These are phyloP conservation scores for Brachionus koreanus DNA, from an alignment of 1,140 invertebrate genomes.

Conservation along the genomic window DNA sequence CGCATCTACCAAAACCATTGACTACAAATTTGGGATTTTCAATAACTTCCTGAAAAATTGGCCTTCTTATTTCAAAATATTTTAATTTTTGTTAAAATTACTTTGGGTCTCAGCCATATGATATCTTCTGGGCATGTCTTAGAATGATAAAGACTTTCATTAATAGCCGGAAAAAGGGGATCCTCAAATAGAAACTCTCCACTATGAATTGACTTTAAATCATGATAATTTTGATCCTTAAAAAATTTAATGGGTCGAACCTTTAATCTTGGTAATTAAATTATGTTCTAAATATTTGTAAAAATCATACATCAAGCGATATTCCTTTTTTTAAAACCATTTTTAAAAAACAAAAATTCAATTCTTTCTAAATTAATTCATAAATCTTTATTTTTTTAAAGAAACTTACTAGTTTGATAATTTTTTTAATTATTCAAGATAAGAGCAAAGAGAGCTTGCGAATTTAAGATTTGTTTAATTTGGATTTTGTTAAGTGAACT, in stretches of 20 bases:
- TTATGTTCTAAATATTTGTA: background rate
- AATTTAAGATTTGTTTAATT: background rate
- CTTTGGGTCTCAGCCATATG: constrained; percentile 18
- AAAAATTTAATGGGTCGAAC: background rate
- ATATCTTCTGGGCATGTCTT: background rate
- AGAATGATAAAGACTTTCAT: constrained; percentile 60
- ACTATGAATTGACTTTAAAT: constrained; percentile 46
- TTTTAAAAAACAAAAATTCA: background rate
- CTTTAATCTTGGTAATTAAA: background rate
- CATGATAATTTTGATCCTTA: constrained; percentile 48
- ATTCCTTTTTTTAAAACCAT: background rate
- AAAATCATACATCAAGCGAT: background rate
- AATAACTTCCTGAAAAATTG: constrained; percentile 48
- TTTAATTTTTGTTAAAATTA: background rate
- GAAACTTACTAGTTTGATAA: background rate
- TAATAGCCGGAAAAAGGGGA: constrained; percentile 65
- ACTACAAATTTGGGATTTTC: constrained; percentile 52
- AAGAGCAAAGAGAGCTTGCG: background rate
- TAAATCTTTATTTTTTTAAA: background rate
- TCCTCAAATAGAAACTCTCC: constrained; percentile 67
- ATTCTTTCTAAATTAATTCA: background rate
- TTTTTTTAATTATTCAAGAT: background rate
- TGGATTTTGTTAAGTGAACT: background rate
- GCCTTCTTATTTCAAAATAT: background rate
- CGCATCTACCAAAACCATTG: constrained; percentile 58